phyloP scores from a whole-genome alignment of 2,797 vertebrate genomes.

The Acanthornis magna region DNA sequence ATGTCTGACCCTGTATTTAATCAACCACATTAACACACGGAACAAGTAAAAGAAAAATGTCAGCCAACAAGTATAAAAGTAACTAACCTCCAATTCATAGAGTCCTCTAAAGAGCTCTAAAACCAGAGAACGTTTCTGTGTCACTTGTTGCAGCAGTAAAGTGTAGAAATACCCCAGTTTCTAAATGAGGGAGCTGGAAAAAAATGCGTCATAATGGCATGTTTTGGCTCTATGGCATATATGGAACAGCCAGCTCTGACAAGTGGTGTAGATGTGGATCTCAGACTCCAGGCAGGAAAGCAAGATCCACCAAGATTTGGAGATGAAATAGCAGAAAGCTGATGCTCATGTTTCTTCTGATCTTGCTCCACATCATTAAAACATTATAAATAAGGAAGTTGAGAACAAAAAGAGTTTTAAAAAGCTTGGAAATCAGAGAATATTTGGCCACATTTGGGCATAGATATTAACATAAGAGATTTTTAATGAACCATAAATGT shows the following conservation, averaged over 20 bases:
- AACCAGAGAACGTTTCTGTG: neutral
- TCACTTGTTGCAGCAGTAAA: neutral
- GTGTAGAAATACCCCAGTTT: neutral
- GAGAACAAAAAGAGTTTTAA: neutral
- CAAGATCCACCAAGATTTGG: neutral
- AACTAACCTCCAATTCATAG: neutral
- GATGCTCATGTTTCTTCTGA: neutral
- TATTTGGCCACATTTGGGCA: neutral
- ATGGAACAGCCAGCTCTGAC: neutral
- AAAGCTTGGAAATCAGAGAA: neutral
- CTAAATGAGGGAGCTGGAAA: neutral
- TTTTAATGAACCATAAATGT: conserved; percentile 25
- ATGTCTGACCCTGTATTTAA: neutral
- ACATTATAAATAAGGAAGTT: neutral
- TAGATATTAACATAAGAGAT: conserved; percentile 3
- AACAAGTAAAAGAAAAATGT: conserved; percentile 22
- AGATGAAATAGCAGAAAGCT: neutral
- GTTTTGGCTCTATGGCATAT: neutral
- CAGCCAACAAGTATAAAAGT: neutral
- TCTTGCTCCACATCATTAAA: neutral
- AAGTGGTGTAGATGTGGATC: neutral
- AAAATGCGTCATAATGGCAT: neutral
- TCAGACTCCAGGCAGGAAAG: neutral
- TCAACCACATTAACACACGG: neutral
- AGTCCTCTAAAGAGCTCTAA: neutral